Evolutionary conservation across 2,797 vertebrate species (phyloP), one percentile per base, ranked within the genome.

Genomic region (Lemur catta): DNA sequence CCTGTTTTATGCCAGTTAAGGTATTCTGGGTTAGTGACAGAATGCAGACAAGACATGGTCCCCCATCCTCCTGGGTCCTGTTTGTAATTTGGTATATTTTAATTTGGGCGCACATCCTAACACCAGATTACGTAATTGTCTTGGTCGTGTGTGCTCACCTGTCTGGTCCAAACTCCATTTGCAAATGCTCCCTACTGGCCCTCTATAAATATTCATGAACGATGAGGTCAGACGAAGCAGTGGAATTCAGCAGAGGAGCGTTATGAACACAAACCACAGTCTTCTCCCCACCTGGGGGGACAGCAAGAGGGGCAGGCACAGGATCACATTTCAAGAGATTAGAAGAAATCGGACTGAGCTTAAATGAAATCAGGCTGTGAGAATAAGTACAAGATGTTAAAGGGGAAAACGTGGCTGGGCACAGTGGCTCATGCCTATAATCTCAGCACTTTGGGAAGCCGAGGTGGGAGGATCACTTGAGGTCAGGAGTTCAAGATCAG

Each of bases 151-250:
- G 93, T 7, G 30, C 76, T 89, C 95, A 95, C 97, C 96, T 94
- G 93, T 92, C 94, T 93, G 90, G 89, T 76, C 96, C 46, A 91
- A 84, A 91, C 79, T 89, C 87, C 24, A 30, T 95, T 72, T 91
- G 74, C 85, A 74, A 89, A 94, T 46, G 88, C 28, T 86, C 69
- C 81, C 75, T n/a, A 0, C 33, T 0, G n/a, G 33, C 61, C 80
- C 41, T 38, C 46, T 48, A 87, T 97, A 87, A 90, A 97, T 97
- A 97, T 94, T 97, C 94, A 94, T 96, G 33, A 20, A 30, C 0
- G 76, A 65, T 94, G 95, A 97, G 88, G 82, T 97, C 96, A 85
- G 92, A 79, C 1, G 10, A 50, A 94, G 59, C 86, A 0, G 4
- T 35, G 61, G 88, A 26, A 92, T 65, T 82, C 92, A 74, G 93